Base-by-base conservation (phyloP, 2,888 invertebrate species). In the Eugnorisma glareosa region DNA sequence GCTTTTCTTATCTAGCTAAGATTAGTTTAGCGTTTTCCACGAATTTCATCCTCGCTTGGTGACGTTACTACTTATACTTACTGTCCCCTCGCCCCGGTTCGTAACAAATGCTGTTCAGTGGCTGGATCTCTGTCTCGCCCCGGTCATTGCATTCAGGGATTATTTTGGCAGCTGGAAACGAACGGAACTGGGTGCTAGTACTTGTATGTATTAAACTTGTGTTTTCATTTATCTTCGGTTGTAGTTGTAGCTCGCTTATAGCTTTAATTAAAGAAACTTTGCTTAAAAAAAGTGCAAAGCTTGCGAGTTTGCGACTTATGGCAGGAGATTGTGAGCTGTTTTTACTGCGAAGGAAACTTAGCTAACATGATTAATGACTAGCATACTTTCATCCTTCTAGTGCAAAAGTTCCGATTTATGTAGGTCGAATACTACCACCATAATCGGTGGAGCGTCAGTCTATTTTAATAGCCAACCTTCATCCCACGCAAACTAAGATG, bases 61-160 rank as follows among this genome's bases (percentile, higher is more conserved):
- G n/a, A 28, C 43, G 28, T 28, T 40, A 48, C 21, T 40, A 24
- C n/a, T n/a, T n/a, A n/a, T n/a, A n/a, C n/a, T n/a, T n/a, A n/a
- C n/a, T n/a, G n/a, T n/a, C 45, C n/a, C 24, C 35, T 28, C 35
- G 28, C n/a, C 31, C 57, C 40, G 48, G 21, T 57, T 35, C 37
- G 48, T 61, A 61, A 80, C 64, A 57, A 54, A 78, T 73, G 24
- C 54, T 64, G 63, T 40, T 51, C 78, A 73, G 63, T 35, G 48
- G 35, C 40, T 54, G 74, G 57, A 64, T 70, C 48, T 35, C 18
- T 57, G 64, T 57, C 35, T 57, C 80, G 28, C 18, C 64, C 48
- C 48, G n/a, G 64, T 40, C 15, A 48, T 57, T 63, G 21, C 45
- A 35, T 15, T 37, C 40, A 31, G 66, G 66, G 66, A 74, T 79